These are phyloP conservation scores for Apodemia duryi DNA, from an alignment of 2,888 invertebrate genomes.

Conservation along the genomic window DNA sequence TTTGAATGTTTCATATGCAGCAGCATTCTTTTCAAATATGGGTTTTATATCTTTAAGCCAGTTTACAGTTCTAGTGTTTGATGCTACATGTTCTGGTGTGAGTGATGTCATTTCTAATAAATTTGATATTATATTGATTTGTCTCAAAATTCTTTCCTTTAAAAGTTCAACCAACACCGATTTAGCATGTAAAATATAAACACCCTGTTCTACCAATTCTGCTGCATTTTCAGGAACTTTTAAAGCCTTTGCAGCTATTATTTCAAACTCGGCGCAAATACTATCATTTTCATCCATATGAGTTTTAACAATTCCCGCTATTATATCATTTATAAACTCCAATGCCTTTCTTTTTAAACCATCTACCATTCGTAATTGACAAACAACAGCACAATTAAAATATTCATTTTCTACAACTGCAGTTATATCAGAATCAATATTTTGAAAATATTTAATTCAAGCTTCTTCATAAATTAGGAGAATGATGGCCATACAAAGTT, in stretches of 20 bases:
- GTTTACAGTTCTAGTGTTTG: conserved; percentile 89
- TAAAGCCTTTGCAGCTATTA: conserved; percentile 83
- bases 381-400: conserved; percentile 82
- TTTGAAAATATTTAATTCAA: conserved; percentile 80
- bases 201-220: conserved; percentile 88
- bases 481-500: no score
- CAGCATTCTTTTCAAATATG: conserved; percentile 89
- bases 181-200: conserved; percentile 89
- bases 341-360: conserved; percentile 80
- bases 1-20: conserved; percentile 88
- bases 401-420: conserved; percentile 83
- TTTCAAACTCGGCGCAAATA: conserved; percentile 86
- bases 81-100: conserved; percentile 84
- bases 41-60: conserved; percentile 91
- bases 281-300: conserved; percentile 83
- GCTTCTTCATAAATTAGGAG: no score
- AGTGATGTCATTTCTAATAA: conserved; percentile 89
- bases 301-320: conserved; percentile 79
- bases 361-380: conserved; percentile 81
- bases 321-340: conserved; percentile 80
- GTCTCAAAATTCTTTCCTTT: conserved; percentile 83
- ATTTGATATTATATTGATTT: conserved; percentile 82
- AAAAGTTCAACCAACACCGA: conserved; percentile 84
- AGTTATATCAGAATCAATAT: conserved; percentile 79
- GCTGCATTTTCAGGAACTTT: conserved; percentile 88